These are phyloP conservation scores for Drosophila eugracilis DNA, from an alignment of 1,140 invertebrate genomes.

Conservation along the genomic window DNA sequence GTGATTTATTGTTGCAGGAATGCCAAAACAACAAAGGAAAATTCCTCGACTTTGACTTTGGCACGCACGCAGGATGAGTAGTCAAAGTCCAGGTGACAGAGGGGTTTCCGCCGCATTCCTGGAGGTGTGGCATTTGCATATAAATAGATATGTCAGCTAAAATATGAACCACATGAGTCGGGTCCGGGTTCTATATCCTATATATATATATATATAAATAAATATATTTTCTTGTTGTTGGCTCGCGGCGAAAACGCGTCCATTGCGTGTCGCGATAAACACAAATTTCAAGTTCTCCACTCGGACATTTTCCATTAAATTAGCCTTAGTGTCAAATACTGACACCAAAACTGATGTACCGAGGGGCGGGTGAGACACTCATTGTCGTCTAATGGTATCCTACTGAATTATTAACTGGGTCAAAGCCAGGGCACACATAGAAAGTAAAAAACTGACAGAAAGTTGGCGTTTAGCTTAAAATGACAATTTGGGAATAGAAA, in stretches of 20 bases:
- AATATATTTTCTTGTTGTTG: slow-evolving; percentile 29
- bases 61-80: slow-evolving; percentile 43
- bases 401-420: slow-evolving; percentile 67
- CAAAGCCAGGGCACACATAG: slow-evolving; percentile 23
- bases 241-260: slow-evolving; percentile 27
- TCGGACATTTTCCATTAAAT: slow-evolving; percentile 67
- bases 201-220: no score
- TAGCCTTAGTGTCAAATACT: slow-evolving; percentile 63
- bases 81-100: slow-evolving; percentile 34
- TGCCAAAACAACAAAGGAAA: slow-evolving; percentile 45
- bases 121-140: slow-evolving; percentile 70
- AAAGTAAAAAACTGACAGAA: slow-evolving; percentile 8
- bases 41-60: slow-evolving; percentile 43
- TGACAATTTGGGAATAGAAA: background rate
- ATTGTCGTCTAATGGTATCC: slow-evolving; percentile 42
- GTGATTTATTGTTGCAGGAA: slow-evolving; percentile 70
- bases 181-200: slow-evolving; percentile 1
- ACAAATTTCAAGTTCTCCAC: slow-evolving; percentile 30
- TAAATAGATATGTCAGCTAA: slow-evolving; percentile 77
- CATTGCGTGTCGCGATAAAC: slow-evolving; percentile 34
- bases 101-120: background rate
- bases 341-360: slow-evolving; percentile 43
- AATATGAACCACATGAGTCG: slow-evolving; percentile 60
- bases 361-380: background rate
- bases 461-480: background rate